These are phyloP conservation scores for Eospalax fontanierii DNA, from an alignment of 2,797 vertebrate species.

Conservation along the genomic window DNA sequence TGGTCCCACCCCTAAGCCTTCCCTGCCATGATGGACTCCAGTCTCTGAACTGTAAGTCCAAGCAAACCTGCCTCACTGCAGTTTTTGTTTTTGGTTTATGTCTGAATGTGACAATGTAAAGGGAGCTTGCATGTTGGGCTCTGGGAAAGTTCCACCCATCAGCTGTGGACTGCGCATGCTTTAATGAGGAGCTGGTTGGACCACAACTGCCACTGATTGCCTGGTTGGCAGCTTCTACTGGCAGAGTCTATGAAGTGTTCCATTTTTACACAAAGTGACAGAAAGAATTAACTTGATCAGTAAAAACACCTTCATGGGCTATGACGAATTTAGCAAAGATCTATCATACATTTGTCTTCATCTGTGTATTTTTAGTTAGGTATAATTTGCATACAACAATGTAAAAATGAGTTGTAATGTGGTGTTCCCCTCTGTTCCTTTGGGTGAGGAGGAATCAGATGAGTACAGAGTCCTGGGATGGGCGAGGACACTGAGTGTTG, in stretches of 20 bases:
- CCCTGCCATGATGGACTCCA: background rate
- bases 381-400: background rate
- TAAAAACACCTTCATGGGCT: background rate
- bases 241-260: constrained; percentile 5
- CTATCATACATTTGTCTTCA: background rate
- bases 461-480: background rate
- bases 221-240: background rate
- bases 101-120: background rate
- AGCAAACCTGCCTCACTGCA: background rate
- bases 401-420: background rate
- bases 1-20: background rate
- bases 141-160: background rate
- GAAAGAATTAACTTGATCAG: constrained; percentile 54
- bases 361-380: background rate
- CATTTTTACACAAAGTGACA: constrained; percentile 42
- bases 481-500: background rate
- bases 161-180: background rate
- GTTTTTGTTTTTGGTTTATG: background rate
- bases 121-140: background rate
- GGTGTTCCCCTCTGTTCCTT: background rate
- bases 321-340: background rate
- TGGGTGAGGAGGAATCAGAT: background rate
- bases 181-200: background rate
- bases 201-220: background rate
- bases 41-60: background rate